A percentile compares a stretch with the other conserved stretches of the same genome.
Conservation (phyloP, 2,113 vertebrate genomes). For the Saimiri boliviensis region DNA sequence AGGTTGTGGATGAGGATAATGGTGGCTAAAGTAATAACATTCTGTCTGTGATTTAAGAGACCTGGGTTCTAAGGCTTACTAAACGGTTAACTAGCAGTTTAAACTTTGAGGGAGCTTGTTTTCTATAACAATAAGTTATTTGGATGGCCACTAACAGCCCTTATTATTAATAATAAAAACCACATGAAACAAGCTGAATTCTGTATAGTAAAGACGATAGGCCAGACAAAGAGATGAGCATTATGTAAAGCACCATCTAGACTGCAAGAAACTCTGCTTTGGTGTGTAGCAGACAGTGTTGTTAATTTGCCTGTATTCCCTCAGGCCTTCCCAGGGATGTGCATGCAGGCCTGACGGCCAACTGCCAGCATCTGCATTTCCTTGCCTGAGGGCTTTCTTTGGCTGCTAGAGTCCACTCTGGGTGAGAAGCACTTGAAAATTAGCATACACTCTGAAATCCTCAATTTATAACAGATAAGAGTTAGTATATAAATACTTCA, state of each 20-base stretch:
- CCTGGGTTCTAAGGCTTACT: background rate
- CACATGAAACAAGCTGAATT: background rate
- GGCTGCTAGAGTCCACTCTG: background rate
- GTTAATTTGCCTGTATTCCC: background rate
- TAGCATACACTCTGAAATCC: background rate
- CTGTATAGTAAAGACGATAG: background rate
- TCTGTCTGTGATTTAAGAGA: background rate
- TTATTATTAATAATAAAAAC: background rate
- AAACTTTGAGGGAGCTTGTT: background rate
- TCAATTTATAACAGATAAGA: background rate
- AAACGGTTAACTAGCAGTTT: background rate
- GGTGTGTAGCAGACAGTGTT: background rate
- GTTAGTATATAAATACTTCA: background rate
- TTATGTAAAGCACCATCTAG: background rate
- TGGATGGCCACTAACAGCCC: background rate
- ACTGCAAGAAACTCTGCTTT: background rate
- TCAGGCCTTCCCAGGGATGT: background rate
- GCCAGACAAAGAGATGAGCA: background rate
- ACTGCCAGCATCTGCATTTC: background rate
- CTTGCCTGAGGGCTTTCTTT: background rate
- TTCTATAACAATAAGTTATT: background rate
- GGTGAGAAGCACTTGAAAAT: background rate
- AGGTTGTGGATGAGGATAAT: background rate
- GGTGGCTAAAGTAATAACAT: background rate
- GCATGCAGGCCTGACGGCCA: background rate